Percentiles rank a stretch among this genome's conserved stretches.
phyloP scores from a whole-genome alignment of 2,888 invertebrate species.

The Dasysyrphus albostriatus region DNA sequence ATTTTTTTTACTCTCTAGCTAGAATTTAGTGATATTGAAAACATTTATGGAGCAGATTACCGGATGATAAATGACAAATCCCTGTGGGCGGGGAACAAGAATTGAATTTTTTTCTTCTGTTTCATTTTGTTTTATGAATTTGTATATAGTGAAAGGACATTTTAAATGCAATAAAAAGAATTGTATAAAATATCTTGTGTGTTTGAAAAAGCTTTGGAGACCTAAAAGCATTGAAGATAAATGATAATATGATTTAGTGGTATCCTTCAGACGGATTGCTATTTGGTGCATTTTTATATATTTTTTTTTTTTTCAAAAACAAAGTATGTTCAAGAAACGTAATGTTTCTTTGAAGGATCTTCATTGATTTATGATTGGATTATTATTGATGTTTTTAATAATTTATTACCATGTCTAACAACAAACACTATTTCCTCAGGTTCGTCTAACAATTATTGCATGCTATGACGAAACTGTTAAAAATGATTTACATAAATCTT shows the following conservation, averaged over 20 bases:
- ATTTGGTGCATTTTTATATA: conserved; percentile 7
- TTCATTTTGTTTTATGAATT: conserved; percentile 20
- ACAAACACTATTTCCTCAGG: too few species aligned
- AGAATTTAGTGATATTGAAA: conserved; percentile 42
- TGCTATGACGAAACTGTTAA: too few species aligned
- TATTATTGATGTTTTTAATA: neutral
- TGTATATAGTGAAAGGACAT: conserved; percentile 14
- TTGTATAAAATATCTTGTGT: conserved; percentile 15
- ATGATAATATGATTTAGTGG: conserved; percentile 38
- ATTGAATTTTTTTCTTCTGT: conserved; percentile 28
- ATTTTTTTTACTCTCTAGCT: neutral
- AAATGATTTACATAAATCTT: too few species aligned
- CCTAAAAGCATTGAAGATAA: conserved; percentile 29
- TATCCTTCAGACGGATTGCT: conserved; percentile 4
- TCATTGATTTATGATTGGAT: neutral
- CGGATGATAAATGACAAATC: conserved; percentile 50
- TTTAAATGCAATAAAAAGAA: conserved; percentile 10
- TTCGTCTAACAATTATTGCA: too few species aligned
- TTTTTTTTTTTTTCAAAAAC: neutral
- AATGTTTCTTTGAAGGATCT: neutral
- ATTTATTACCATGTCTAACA: too few species aligned
- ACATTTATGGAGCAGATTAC: conserved; percentile 49
- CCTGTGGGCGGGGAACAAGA: conserved; percentile 5
- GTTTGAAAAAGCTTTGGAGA: conserved; percentile 15
- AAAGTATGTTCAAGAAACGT: neutral